phyloP scores from a whole-genome alignment of 2,797 vertebrate genomes.

The Liasis olivaceus region DNA sequence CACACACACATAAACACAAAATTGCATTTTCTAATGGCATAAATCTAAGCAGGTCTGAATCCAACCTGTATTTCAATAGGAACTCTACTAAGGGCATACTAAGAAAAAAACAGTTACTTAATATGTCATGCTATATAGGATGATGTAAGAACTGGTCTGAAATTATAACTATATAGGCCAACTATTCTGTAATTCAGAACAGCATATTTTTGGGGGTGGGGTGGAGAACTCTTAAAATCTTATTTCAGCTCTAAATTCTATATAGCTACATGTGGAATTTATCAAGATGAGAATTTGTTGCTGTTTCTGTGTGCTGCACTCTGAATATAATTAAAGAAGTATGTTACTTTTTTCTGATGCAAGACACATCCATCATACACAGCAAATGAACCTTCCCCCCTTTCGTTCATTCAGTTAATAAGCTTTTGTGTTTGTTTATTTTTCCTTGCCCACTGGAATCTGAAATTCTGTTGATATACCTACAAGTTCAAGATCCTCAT shows the following conservation, averaged over 20 bases:
- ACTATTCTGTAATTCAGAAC: background rate
- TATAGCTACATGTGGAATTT: background rate
- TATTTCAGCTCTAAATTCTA: constrained; percentile 7
- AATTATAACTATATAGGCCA: background rate
- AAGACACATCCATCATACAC: constrained; percentile 34
- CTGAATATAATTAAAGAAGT: constrained; percentile 42
- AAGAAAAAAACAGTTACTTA: background rate
- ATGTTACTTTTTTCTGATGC: constrained; percentile 29
- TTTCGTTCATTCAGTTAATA: constrained; percentile 56
- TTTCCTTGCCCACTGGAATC: constrained; percentile 42
- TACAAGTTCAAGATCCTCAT: constrained; percentile 46
- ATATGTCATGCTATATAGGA: background rate
- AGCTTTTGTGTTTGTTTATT: constrained; percentile 36
- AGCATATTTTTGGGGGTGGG: background rate
- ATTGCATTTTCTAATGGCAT: background rate
- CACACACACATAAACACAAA: too few species aligned
- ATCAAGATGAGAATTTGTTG: constrained; percentile 38
- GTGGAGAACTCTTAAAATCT: constrained; percentile 12
- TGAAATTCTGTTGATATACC: constrained; percentile 54
- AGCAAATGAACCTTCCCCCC: constrained; percentile 49
- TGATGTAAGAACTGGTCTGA: background rate
- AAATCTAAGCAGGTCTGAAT: background rate
- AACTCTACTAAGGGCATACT: background rate
- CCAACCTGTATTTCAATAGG: background rate
- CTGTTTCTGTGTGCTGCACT: constrained; percentile 32